These are phyloP conservation scores for Trichonephila clavipes DNA, from an alignment of 1,140 invertebrate species.

Conservation along the genomic window DNA sequence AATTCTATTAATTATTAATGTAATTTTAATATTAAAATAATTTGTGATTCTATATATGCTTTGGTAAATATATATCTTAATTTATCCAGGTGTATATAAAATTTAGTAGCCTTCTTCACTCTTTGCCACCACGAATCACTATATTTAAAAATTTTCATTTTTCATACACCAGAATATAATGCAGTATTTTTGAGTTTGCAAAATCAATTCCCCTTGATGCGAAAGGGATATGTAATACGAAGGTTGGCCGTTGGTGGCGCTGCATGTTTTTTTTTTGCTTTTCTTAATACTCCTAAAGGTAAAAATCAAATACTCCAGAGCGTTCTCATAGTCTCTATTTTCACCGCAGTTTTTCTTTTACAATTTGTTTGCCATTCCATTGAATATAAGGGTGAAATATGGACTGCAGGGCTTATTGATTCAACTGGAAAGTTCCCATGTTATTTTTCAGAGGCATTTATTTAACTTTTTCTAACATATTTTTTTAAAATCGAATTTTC, in stretches of 20 bases:
- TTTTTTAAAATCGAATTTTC: too few relatives aligned
- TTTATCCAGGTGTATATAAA: too few relatives aligned
- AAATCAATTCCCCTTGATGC: conserved; percentile 16
- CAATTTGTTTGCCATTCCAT: background rate
- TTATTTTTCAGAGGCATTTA: background rate
- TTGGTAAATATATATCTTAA: too few relatives aligned
- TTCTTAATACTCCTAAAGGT: background rate
- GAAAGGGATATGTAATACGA: background rate
- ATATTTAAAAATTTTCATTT: background rate
- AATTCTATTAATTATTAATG: too few relatives aligned
- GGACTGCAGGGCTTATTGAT: background rate
- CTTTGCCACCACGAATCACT: background rate
- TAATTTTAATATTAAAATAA: too few relatives aligned
- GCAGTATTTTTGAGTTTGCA: background rate
- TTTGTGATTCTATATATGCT: too few relatives aligned
- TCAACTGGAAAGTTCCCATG: background rate
- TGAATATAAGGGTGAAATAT: background rate
- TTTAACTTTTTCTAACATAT: background rate
- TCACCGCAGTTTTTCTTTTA: background rate
- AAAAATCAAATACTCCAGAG: background rate
- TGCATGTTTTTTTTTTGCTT: background rate
- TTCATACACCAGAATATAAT: background rate
- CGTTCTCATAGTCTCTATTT: background rate
- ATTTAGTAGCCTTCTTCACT: too few relatives aligned
- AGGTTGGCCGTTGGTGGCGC: conserved; percentile 11